phyloP scores from a whole-genome alignment of 2,113 vertebrate species.

The Pontoporia blainvillei region DNA sequence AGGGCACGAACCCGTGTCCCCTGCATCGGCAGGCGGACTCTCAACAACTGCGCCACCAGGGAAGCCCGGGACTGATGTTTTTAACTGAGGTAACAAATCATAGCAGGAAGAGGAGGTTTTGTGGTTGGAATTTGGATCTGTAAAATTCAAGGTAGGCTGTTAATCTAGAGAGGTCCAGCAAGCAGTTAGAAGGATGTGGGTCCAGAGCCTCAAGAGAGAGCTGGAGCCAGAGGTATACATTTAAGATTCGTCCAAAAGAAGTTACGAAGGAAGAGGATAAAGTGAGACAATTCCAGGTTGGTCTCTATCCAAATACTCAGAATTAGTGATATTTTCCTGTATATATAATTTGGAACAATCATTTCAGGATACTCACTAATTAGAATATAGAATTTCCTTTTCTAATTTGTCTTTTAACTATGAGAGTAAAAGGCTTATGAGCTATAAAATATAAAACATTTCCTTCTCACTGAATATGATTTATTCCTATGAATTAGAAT shows the following conservation, averaged over 20 bases:
- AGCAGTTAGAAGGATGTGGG: neutral
- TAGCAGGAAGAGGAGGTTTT: neutral
- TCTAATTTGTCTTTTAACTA: conserved; percentile 35
- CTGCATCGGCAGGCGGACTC: too few species aligned
- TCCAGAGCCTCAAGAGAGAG: neutral
- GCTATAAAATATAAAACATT: neutral
- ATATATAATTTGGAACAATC: neutral
- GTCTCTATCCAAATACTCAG: neutral
- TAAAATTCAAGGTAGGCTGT: neutral
- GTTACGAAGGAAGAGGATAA: neutral
- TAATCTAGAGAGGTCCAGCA: neutral
- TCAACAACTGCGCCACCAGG: too few species aligned
- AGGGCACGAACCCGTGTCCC: too few species aligned
- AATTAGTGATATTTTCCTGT: neutral
- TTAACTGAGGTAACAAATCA: conserved; percentile 5
- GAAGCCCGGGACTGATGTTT: neutral
- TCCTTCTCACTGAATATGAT: neutral
- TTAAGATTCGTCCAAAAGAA: neutral
- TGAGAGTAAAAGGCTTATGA: neutral
- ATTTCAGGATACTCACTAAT: conserved; percentile 16
- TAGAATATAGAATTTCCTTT: neutral
- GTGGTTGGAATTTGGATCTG: neutral
- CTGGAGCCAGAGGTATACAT: neutral
- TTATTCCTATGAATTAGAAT: conserved; percentile 42
- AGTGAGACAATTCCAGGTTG: neutral